phyloP scores from a whole-genome alignment of 2,888 invertebrate genomes.

The Nephrocerus scutellatus region DNA sequence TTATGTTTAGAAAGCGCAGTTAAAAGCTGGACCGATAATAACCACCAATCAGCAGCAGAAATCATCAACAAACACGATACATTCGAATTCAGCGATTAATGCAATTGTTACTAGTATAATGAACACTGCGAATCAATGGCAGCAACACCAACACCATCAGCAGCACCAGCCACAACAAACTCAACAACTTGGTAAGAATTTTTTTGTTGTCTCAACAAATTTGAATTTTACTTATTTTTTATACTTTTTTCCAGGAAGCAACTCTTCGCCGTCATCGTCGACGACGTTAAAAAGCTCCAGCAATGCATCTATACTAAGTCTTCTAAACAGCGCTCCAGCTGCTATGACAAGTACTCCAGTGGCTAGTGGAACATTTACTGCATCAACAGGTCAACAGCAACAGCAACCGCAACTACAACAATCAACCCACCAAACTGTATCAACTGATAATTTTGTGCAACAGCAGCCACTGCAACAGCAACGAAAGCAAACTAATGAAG shows the following conservation, averaged over 20 bases:
- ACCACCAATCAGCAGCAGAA: constrained; percentile 28
- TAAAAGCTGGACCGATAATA: constrained; percentile 50
- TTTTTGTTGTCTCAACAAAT: not conserved
- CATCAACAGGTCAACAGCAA: constrained; percentile 30
- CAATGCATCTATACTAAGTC: constrained; percentile 69
- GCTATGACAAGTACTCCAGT: constrained; percentile 60
- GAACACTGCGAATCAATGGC: constrained; percentile 76
- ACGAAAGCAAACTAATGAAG: constrained; percentile 42
- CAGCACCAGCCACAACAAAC: constrained; percentile 33
- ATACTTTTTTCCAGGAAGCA: no score
- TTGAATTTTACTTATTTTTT: not conserved
- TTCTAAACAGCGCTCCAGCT: constrained; percentile 70
- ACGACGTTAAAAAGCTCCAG: constrained; percentile 34
- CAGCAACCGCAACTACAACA: constrained; percentile 31
- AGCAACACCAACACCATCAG: constrained; percentile 53
- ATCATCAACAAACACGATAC: constrained; percentile 28
- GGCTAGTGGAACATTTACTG: constrained; percentile 46
- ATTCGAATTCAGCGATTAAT: constrained; percentile 58
- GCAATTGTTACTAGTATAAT: constrained; percentile 73
- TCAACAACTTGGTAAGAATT: constrained; percentile 20
- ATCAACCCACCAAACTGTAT: constrained; percentile 29
- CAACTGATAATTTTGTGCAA: constrained; percentile 38
- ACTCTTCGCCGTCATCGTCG: no score
- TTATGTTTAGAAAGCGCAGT: constrained; percentile 57
- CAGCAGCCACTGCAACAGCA: constrained; percentile 30